Evolutionary conservation across 2,888 invertebrate genomes (phyloP), one percentile per base, ranked within the genome.

Genomic region (Glaucopsyche alexis): DNA sequence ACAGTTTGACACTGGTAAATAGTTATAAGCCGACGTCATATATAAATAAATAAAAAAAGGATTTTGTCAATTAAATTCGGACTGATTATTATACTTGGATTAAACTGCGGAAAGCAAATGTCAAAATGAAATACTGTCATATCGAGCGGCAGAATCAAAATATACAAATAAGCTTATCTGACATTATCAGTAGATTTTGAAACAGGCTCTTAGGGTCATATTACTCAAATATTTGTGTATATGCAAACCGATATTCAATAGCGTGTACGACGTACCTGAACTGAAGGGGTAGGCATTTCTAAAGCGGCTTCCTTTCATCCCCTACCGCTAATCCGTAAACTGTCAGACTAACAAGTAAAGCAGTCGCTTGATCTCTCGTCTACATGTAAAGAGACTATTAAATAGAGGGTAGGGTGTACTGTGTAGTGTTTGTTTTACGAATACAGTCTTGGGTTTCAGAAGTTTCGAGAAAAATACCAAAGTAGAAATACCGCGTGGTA

Each of bases 271-370:
- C 29, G 60, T 60, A 60, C 29, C 29, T 60, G 29, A 13, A 13
- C 13, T 13, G 60, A 29, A 60, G 60, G 60, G 55, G 55, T 55
- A 13, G 60, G 60, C 29, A 60, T 29, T 50, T 60, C 60, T 13
- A 60, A 60, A 60, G 55, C 55, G 55, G 60, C 60, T 60, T 60
- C 29, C 60, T 16, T 55, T 55, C 55, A 55, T 38, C 60, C 60
- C 4, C 7, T 60, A 60, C 60, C 60, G 60, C 60, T 60, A 60
- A 60, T 60, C 60, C 60, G 60, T 60, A 60, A 60, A 60, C 60
- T 60, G 60, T 60, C 60, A 60, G 60, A 60, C 60, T 60, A 60
- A 60, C 60, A 60, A 60, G 60, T 60, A 60, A 60, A 60, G 29
- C 29, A 29, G 60, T 38, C 60, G 60, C 60, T 60, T 60, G 60